A percentile compares a stretch with the other conserved stretches of the same genome.
These are phyloP conservation scores for Pteria penguin DNA, from an alignment of 2,888 invertebrate genomes.

Conservation along the genomic window DNA sequence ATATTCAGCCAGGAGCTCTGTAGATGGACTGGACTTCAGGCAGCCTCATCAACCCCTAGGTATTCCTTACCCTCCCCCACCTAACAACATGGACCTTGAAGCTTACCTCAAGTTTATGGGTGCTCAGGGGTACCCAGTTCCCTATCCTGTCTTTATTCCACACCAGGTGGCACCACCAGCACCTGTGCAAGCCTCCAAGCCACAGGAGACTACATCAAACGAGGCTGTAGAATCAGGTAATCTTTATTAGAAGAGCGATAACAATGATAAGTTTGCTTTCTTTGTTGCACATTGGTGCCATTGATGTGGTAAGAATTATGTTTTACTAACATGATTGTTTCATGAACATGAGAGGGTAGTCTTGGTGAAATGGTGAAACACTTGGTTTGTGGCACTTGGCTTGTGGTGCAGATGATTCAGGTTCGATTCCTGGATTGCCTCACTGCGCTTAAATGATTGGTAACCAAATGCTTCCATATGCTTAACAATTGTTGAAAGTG, in stretches of 20 bases:
- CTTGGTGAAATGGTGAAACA: too few species aligned
- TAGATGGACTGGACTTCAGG: constrained; percentile 21
- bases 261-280: neutral
- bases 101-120: constrained; percentile 38
- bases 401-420: too few species aligned
- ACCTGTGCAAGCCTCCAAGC: neutral
- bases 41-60: constrained; percentile 34
- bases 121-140: constrained; percentile 41
- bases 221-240: constrained; percentile 8
- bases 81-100: constrained; percentile 31
- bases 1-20: constrained; percentile 1
- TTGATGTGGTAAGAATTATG: too few species aligned
- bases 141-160: constrained; percentile 19
- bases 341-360: too few species aligned
- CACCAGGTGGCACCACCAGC: neutral
- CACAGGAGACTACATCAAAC: neutral
- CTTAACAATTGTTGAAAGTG: too few species aligned
- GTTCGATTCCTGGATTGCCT: too few species aligned
- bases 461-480: too few species aligned
- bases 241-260: neutral
- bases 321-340: too few species aligned
- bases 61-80: constrained; percentile 44
- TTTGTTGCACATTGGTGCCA: neutral
- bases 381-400: too few species aligned
- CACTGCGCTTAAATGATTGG: too few species aligned